Evolutionary conservation across 2,888 invertebrate species (phyloP).

Genomic region (Apocheima hispidaria): DNA sequence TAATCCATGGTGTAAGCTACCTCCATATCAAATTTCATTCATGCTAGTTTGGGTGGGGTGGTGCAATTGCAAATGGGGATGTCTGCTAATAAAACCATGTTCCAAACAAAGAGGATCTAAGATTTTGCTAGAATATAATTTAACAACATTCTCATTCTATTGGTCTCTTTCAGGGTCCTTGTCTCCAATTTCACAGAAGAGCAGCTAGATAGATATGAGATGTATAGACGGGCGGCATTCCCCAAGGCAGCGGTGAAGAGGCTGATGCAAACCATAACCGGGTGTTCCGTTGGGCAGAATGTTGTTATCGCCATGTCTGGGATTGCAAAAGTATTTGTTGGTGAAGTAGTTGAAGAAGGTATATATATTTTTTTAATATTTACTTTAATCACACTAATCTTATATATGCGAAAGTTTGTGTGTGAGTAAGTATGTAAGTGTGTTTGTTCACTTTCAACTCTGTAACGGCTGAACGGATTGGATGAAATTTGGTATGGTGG

Average conservation of each 20-base stretch:
- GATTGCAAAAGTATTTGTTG: conserved; percentile 99
- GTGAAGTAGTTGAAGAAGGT: conserved; percentile 99
- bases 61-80: too few species aligned
- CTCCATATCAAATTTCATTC: too few species aligned
- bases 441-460: too few species aligned
- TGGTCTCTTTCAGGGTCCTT: conserved; percentile 89
- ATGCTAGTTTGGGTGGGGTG: too few species aligned
- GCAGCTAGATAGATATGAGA: conserved; percentile 98
- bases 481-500: too few species aligned
- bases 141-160: background rate
- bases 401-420: too few species aligned
- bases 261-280: conserved; percentile 99
- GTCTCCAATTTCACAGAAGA: conserved; percentile 99
- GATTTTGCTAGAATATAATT: background rate
- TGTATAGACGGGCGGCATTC: conserved; percentile 98
- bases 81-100: too few species aligned
- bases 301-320: conserved; percentile 99
- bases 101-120: too few species aligned
- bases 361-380: conserved; percentile 37
- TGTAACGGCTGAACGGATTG: too few species aligned
- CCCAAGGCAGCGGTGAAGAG: conserved; percentile 99
- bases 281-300: conserved; percentile 98
- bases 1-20: too few species aligned
- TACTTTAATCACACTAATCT: too few species aligned
- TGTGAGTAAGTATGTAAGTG: too few species aligned